Base-by-base conservation (phyloP, 1,140 invertebrate genomes). In the Eciton burchellii region DNA sequence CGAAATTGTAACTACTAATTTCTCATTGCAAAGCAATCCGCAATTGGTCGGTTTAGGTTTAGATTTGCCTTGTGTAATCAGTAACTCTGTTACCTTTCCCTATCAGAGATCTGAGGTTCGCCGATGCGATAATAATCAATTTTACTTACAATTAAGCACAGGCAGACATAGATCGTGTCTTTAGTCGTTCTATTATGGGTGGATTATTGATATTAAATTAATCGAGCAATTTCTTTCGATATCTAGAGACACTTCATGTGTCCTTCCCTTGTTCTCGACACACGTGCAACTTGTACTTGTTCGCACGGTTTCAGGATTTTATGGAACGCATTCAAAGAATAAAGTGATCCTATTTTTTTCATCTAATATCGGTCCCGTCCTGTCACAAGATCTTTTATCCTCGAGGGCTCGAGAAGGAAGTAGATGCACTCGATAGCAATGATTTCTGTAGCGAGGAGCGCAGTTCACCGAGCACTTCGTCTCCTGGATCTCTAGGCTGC, bases 21-120 rank as follows among this genome's bases (percentile, higher is more conserved):
- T 81, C 77, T 81, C 77, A 73, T 81, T 60, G 77, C 77, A 73
- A 73, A 71, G 66, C 77, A 63, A 81, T 81, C 68, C 56, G 57
- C 56, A 54, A 43, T 72, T 26, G 68, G 74, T 60, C 54, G 54
- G 49, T 79, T 79, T 45, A 21, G 62, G 63, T 79, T 79, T 45
- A 21, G 62, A 62, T 79, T 79, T 79, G n/a, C 63, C 35, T 57
- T 70, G 74, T 79, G 63, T 26, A 79, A 68, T 68, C n/a, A 45
- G 41, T 35, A 76, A 76, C 60, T 76, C 35, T 79, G 63, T 79
- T 57, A 77, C n/a, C 52, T 79, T 79, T 57, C 68, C 41, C 21
- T 16, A 77, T 77, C 68, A 77, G 49, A 0, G 12, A 3, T 3
- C 16, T n/a, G 0, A 68, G 43, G 21, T 79, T 79, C 14, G 11